phyloP scores from a whole-genome alignment of 2,113 vertebrate species.

The Heteronetta atricapilla region DNA sequence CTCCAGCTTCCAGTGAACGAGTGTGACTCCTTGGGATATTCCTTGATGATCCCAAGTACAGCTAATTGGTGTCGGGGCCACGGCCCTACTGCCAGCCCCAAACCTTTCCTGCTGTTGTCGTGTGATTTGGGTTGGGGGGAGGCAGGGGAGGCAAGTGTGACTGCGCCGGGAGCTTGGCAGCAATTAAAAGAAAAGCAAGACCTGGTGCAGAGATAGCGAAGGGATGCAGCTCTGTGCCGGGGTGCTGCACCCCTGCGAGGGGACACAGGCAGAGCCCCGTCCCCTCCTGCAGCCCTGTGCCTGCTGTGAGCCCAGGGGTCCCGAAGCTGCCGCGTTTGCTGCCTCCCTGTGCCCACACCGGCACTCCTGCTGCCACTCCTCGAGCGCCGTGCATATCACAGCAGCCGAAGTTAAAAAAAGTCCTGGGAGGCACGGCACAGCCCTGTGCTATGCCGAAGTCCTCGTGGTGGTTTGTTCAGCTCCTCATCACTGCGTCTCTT shows the following conservation, averaged over 20 bases:
- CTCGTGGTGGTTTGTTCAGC: rapidly evolving
- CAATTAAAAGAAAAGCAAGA: rapidly evolving
- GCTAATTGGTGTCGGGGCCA: neutral
- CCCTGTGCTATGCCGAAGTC: rapidly evolving
- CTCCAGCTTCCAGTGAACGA: neutral
- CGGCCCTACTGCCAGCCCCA: neutral
- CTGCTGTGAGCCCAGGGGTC: neutral
- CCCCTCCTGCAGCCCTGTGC: no score
- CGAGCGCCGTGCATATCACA: neutral
- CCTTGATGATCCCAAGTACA: neutral
- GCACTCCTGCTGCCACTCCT: neutral
- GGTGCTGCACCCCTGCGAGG: neutral
- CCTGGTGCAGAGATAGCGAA: neutral
- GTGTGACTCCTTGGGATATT: neutral
- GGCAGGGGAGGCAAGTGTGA: rapidly evolving
- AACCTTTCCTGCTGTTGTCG: neutral
- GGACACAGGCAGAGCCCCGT: no score
- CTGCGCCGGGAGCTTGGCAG: rapidly evolving
- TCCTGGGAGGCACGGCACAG: neutral
- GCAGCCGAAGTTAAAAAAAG: neutral
- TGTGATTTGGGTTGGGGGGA: neutral
- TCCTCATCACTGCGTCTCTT: neutral
- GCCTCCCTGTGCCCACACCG: neutral
- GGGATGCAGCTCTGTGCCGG: neutral
- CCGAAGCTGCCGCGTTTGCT: rapidly evolving